These are phyloP conservation scores for Saimiri boliviensis DNA, from an alignment of 2,113 vertebrate genomes.

Conservation along the genomic window DNA sequence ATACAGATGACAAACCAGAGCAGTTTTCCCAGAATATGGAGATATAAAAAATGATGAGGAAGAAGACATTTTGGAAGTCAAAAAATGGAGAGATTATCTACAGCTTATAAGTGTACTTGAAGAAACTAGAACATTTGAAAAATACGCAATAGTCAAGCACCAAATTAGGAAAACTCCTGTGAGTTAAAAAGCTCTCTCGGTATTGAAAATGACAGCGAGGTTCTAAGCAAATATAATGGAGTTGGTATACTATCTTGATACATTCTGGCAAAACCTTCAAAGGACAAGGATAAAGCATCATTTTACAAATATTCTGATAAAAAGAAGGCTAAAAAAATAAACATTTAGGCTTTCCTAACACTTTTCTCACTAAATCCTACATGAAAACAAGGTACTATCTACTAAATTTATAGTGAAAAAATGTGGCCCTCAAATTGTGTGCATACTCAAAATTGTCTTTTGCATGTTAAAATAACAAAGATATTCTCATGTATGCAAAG, in stretches of 20 bases:
- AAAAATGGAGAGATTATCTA: not conserved
- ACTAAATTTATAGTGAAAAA: not conserved
- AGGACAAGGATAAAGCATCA: not conserved
- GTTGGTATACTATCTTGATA: not conserved
- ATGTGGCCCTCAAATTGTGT: not conserved
- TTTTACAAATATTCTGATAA: slow-evolving; percentile 11
- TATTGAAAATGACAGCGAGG: slow-evolving; percentile 20
- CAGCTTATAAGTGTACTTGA: not conserved
- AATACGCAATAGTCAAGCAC: not conserved
- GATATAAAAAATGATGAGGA: not conserved
- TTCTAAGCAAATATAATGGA: slow-evolving; percentile 28
- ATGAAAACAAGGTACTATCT: slow-evolving; percentile 26
- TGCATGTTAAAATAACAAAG: not conserved
- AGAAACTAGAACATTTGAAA: slow-evolving; percentile 44
- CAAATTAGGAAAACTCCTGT: not conserved
- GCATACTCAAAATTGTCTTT: not conserved
- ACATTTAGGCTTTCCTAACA: not conserved
- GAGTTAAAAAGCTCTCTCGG: not conserved
- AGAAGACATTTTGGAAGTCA: not conserved
- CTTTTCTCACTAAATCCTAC: not conserved
- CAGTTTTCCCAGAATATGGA: not conserved
- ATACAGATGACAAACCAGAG: not conserved
- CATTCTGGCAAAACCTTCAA: slow-evolving; percentile 20
- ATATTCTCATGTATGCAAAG: not conserved
- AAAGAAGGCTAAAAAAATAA: slow-evolving; percentile 15